These are phyloP conservation scores for Ennomos erosarius DNA, from an alignment of 2,888 invertebrate genomes.

Conservation along the genomic window DNA sequence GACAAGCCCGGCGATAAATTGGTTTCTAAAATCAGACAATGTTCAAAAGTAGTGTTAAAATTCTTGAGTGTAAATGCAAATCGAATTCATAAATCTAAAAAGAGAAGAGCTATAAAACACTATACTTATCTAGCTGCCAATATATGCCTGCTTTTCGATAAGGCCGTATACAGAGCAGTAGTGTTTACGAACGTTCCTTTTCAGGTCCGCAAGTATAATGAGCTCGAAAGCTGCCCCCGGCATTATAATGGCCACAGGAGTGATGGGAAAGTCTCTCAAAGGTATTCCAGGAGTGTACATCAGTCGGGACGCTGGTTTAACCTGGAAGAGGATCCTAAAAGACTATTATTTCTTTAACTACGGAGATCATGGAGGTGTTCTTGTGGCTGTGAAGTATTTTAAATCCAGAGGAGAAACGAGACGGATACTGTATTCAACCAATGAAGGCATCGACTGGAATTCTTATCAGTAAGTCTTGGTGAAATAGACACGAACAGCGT, in stretches of 20 bases:
- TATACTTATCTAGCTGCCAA: too few relatives aligned
- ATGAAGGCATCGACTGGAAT: slow-evolving; percentile 94
- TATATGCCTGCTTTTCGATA: too few relatives aligned
- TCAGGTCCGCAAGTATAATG: slow-evolving; percentile 91
- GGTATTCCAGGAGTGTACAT: slow-evolving; percentile 91
- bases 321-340: slow-evolving; percentile 92
- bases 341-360: slow-evolving; percentile 94
- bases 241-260: slow-evolving; percentile 88
- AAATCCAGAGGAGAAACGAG: slow-evolving; percentile 91
- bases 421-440: slow-evolving; percentile 92
- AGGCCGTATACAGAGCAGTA: too few relatives aligned
- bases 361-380: slow-evolving; percentile 95
- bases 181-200: slow-evolving; percentile 26
- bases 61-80: too few relatives aligned
- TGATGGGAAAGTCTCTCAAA: slow-evolving; percentile 91
- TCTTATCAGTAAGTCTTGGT: slow-evolving; percentile 79
- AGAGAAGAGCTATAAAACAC: too few relatives aligned
- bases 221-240: slow-evolving; percentile 95
- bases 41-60: too few relatives aligned
- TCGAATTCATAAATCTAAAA: too few relatives aligned
- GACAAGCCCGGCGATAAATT: too few relatives aligned
- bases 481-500: too few relatives aligned
- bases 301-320: slow-evolving; percentile 56
- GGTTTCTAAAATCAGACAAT: too few relatives aligned
- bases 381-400: slow-evolving; percentile 94